These are phyloP conservation scores for Mylabris sibirica DNA, from an alignment of 2,888 invertebrate species.

Conservation along the genomic window DNA sequence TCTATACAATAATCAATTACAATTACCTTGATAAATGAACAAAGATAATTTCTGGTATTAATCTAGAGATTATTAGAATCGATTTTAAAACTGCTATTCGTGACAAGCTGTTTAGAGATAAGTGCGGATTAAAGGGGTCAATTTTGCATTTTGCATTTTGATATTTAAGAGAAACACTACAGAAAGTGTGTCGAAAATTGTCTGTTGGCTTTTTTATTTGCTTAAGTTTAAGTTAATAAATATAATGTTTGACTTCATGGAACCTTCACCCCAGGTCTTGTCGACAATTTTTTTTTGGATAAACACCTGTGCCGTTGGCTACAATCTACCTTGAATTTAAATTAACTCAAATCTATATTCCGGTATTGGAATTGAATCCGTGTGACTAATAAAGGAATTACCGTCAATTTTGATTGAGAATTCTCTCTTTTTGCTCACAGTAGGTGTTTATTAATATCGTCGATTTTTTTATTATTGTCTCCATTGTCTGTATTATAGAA, in stretches of 20 bases:
- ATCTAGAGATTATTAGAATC: neutral
- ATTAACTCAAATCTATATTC: neutral
- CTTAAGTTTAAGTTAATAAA: too few relatives aligned
- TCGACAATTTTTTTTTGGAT: neutral
- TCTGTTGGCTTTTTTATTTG: neutral
- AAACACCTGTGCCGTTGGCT: neutral
- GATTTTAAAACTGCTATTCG: neutral
- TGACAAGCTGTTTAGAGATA: neutral
- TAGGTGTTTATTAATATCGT: conserved; percentile 8
- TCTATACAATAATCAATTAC: too few relatives aligned
- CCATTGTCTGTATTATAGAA: neutral
- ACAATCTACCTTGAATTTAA: conserved; percentile 4
- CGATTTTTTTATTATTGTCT: too few relatives aligned
- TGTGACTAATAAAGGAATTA: neutral
- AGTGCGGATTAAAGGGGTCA: neutral
- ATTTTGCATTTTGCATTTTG: neutral
- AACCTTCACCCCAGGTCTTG: neutral
- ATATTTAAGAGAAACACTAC: neutral
- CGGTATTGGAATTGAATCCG: neutral
- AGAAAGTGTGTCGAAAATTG: neutral
- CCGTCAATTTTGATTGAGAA: neutral
- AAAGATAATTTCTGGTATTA: too few relatives aligned
- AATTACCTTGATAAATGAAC: too few relatives aligned
- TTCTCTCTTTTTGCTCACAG: neutral
- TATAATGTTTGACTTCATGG: too few relatives aligned